These are phyloP conservation scores for Reticulitermes speratus DNA, from an alignment of 1,140 invertebrate genomes.

Conservation along the genomic window DNA sequence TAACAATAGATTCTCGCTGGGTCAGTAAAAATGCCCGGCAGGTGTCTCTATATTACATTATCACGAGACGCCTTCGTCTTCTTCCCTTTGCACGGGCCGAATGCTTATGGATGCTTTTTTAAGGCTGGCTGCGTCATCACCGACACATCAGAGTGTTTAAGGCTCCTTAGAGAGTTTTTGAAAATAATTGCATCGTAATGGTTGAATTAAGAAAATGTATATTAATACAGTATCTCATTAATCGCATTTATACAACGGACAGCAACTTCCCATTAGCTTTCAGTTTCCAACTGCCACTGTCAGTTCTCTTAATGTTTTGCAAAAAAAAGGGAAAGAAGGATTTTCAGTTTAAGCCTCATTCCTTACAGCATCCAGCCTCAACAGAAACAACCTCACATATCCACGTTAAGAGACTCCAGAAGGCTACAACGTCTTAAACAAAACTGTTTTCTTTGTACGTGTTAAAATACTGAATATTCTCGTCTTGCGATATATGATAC, in stretches of 20 bases:
- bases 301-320: not conserved
- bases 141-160: not conserved
- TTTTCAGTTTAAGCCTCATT: no score
- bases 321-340: not conserved
- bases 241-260: not conserved
- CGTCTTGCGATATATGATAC: no score
- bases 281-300: not conserved
- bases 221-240: not conserved
- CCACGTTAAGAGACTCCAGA: no score
- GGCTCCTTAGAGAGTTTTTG: not conserved
- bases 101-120: not conserved
- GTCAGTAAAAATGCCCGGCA: constrained; percentile 3
- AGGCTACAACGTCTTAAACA: no score
- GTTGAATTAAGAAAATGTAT: not conserved
- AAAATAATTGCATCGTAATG: not conserved
- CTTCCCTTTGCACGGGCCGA: not conserved
- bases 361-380: no score
- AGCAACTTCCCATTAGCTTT: not conserved
- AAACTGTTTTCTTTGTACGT: no score
- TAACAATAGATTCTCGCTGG: constrained; percentile 11
- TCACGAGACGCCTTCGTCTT: not conserved
- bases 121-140: not conserved
- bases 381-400: no score
- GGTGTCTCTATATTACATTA: not conserved
- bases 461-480: no score